These are phyloP conservation scores for Apostichopus leukothele DNA, from an alignment of 53 echinoderm and acorn worm genomes.

Conservation along the genomic window DNA sequence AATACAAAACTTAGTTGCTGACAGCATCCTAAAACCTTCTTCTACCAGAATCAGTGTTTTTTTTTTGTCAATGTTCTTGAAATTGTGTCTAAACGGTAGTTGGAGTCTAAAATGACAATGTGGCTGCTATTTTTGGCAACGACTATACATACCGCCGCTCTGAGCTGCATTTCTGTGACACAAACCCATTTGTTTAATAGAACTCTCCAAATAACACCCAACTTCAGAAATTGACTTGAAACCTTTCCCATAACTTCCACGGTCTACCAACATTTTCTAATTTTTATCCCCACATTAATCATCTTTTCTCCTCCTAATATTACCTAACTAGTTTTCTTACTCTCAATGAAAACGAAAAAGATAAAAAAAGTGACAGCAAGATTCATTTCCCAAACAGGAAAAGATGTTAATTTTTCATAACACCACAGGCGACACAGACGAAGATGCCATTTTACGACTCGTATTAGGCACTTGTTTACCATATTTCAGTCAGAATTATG, in stretches of 20 bases:
- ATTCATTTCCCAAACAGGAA: conserved; percentile 6
- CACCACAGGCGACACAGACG: background rate
- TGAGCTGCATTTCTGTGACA: too few relatives aligned
- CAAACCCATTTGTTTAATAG: too few relatives aligned
- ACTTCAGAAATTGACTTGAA: background rate
- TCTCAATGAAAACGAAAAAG: background rate
- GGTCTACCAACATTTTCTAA: background rate
- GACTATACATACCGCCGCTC: too few relatives aligned
- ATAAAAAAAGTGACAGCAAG: background rate
- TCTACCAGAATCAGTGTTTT: too few relatives aligned
- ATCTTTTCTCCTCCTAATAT: background rate
- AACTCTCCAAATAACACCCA: too few relatives aligned
- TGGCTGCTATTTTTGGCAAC: too few relatives aligned
- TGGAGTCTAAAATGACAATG: too few relatives aligned
- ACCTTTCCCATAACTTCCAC: background rate
- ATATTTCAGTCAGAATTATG: conserved; percentile 43
- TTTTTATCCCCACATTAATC: background rate
- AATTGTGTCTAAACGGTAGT: too few relatives aligned
- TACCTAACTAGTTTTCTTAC: background rate
- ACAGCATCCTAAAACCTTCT: too few relatives aligned
- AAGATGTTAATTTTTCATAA: conserved; percentile 25
- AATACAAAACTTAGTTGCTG: too few relatives aligned
- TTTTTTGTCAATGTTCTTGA: too few relatives aligned
- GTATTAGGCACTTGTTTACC: conserved; percentile 21
- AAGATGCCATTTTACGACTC: background rate